Evolutionary conservation across 2,888 invertebrate species (phyloP).

Genomic region (Petrolisthes manimaculis): DNA sequence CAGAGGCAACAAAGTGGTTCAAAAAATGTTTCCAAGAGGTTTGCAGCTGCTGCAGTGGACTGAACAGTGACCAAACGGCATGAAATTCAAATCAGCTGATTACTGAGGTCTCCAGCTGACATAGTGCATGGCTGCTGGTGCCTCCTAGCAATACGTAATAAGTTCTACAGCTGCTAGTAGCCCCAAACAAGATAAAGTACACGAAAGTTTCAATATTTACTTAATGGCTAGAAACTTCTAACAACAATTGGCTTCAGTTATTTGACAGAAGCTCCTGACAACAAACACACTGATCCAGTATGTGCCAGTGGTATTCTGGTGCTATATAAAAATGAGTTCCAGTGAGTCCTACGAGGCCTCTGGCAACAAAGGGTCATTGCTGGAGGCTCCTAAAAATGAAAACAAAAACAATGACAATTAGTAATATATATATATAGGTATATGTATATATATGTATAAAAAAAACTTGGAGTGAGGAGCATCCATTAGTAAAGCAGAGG

Average conservation of each 20-base stretch:
- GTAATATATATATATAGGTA: background rate
- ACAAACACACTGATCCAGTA: slow-evolving; percentile 32
- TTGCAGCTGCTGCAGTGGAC: background rate
- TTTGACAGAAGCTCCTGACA: slow-evolving; percentile 34
- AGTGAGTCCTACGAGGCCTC: slow-evolving; percentile 30
- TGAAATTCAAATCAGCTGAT: slow-evolving; percentile 10
- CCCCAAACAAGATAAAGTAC: slow-evolving; percentile 19
- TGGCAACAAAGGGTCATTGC: slow-evolving; percentile 25
- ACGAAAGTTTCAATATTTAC: slow-evolving; percentile 14
- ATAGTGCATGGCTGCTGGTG: background rate
- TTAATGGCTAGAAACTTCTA: slow-evolving; percentile 32
- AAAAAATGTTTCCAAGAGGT: slow-evolving; percentile 1
- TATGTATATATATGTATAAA: background rate
- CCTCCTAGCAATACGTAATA: slow-evolving; percentile 19
- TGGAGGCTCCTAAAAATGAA: slow-evolving; percentile 23
- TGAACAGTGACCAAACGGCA: background rate
- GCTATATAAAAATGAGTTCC: background rate
- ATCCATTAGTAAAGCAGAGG: background rate
- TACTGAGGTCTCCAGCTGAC: background rate
- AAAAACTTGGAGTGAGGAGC: slow-evolving; percentile 10
- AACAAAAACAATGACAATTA: background rate
- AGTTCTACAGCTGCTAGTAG: slow-evolving; percentile 14
- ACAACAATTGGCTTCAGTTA: slow-evolving; percentile 38
- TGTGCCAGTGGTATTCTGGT: slow-evolving; percentile 23
- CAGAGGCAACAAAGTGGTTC: slow-evolving; percentile 20